These are phyloP conservation scores for Onthophagus taurus DNA, from an alignment of 1,140 invertebrate genomes.

Conservation along the genomic window DNA sequence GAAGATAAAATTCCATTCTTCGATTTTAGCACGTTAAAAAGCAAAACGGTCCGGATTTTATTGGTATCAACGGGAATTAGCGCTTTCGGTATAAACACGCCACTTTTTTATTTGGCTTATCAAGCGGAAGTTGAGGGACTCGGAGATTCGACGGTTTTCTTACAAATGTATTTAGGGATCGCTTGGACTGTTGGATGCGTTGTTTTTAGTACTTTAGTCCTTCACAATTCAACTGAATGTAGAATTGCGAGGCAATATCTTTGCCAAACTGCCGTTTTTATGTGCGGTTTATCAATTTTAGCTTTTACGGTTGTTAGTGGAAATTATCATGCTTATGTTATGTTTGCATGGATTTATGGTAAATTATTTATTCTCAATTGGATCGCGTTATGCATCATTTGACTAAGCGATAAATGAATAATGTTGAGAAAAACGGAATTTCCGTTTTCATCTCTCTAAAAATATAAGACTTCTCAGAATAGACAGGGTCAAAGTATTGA, in stretches of 20 bases:
- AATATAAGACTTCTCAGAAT: no score
- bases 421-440: background rate
- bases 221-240: slow-evolving; percentile 75
- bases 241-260: slow-evolving; percentile 78
- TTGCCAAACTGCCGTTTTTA: slow-evolving; percentile 64
- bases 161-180: slow-evolving; percentile 68
- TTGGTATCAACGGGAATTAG: slow-evolving; percentile 65
- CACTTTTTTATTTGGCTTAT: slow-evolving; percentile 75
- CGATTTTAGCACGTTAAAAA: slow-evolving; percentile 73
- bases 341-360: slow-evolving; percentile 79
- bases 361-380: slow-evolving; percentile 28
- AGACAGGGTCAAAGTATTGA: no score
- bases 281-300: slow-evolving; percentile 69
- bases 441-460: background rate
- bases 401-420: background rate
- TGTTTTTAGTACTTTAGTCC: slow-evolving; percentile 70
- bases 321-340: slow-evolving; percentile 65
- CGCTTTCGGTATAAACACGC: slow-evolving; percentile 77
- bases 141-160: slow-evolving; percentile 55
- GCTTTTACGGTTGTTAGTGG: slow-evolving; percentile 74
- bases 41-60: slow-evolving; percentile 74
- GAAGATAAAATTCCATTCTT: slow-evolving; percentile 77
- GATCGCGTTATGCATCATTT: no score
- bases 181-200: slow-evolving; percentile 75
- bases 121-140: slow-evolving; percentile 66